phyloP scores from a whole-genome alignment of 2,113 vertebrate species.

The Nothobranchius kuhntae region DNA sequence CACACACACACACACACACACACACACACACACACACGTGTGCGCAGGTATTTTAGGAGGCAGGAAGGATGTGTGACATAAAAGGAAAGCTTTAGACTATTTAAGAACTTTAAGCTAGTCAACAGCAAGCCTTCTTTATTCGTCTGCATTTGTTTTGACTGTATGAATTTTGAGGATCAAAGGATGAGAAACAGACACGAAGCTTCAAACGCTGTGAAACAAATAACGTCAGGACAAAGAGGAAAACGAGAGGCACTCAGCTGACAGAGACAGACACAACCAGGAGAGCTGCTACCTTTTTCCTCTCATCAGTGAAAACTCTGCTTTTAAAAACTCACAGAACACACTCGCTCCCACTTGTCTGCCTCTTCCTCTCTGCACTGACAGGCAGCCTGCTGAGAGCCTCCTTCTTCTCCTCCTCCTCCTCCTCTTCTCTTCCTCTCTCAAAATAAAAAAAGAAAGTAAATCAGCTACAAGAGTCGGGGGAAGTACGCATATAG shows the following conservation, averaged over 20 bases:
- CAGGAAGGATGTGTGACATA: background rate
- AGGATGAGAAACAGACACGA: constrained; percentile 7
- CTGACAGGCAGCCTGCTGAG: constrained; percentile 55
- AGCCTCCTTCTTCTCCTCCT: too few relatives aligned
- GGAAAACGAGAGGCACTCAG: constrained; percentile 2
- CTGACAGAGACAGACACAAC: constrained; percentile 1
- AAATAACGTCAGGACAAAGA: constrained; percentile 24
- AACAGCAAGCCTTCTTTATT: constrained; percentile 7
- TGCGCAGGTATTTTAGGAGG: constrained; percentile 29
- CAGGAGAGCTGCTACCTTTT: constrained; percentile 32
- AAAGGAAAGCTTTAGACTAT: background rate
- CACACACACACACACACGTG: too few relatives aligned
- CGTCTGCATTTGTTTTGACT: constrained; percentile 11
- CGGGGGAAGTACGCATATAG: constrained; percentile 28
- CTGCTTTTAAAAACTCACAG: constrained; percentile 37
- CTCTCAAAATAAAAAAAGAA: background rate
- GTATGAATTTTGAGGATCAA: constrained; percentile 13
- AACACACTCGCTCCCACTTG: constrained; percentile 44
- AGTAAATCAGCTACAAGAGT: constrained; percentile 39
- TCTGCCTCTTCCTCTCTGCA: constrained; percentile 35
- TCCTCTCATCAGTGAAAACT: constrained; percentile 60
- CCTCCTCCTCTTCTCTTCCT: constrained; percentile 26
- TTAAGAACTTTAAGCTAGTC: constrained; percentile 9
- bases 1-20: too few relatives aligned
- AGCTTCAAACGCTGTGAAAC: constrained; percentile 26